phyloP scores from a whole-genome alignment of 2,797 vertebrate species.

The Salarias fasciatus region DNA sequence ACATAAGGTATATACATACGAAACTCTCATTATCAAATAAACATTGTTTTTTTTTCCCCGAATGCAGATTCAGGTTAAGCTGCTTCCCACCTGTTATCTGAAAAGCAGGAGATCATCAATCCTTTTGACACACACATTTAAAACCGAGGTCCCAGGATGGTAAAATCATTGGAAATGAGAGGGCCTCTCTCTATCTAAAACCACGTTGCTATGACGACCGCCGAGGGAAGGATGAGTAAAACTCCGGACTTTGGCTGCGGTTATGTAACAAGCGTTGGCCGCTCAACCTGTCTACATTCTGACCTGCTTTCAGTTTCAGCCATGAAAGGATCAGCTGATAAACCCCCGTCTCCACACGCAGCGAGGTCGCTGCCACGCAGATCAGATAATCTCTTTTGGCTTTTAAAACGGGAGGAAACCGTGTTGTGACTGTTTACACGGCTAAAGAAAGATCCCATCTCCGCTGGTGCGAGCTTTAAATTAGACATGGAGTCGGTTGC shows the following conservation, averaged over 20 bases:
- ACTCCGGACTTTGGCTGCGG: constrained; percentile 28
- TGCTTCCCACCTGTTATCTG: constrained; percentile 43
- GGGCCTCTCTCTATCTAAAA: constrained; percentile 33
- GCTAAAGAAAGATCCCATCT: constrained; percentile 25
- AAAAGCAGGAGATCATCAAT: constrained; percentile 54
- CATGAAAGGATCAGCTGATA: constrained; percentile 44
- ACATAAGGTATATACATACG: constrained; percentile 45
- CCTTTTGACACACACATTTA: constrained; percentile 29
- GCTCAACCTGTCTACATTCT: constrained; percentile 27
- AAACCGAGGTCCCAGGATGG: constrained; percentile 30
- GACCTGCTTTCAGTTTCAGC: constrained; percentile 40
- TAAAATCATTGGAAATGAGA: constrained; percentile 59
- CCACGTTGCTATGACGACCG: constrained; percentile 70
- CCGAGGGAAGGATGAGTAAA: constrained; percentile 53
- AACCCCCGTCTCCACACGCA: constrained; percentile 9
- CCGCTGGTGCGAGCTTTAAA: neutral
- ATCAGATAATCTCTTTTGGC: constrained; percentile 45
- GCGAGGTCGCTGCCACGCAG: constrained; percentile 31
- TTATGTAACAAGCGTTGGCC: constrained; percentile 51
- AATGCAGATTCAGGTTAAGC: constrained; percentile 38
- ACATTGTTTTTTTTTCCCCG: constrained; percentile 31
- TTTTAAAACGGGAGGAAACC: constrained; percentile 26
- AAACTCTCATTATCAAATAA: constrained; percentile 48
- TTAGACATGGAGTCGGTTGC: neutral
- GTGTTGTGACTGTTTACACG: constrained; percentile 11